phyloP scores from a whole-genome alignment of 2,113 vertebrate genomes.

The Gracilinanus agilis region DNA sequence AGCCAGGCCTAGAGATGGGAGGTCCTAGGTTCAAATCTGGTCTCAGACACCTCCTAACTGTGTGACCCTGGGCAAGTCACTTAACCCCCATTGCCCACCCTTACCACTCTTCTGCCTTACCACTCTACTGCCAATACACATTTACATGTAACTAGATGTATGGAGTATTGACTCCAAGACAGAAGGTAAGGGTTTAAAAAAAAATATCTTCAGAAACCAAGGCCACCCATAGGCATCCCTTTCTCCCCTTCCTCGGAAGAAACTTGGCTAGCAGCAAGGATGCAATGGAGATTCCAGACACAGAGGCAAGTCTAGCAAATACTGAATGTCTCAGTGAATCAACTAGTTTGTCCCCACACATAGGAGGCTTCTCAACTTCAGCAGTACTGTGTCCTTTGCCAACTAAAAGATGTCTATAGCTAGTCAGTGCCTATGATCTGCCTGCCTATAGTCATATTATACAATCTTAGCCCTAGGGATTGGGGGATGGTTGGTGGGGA shows the following conservation, averaged over 20 bases:
- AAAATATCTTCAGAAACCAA: too few relatives aligned
- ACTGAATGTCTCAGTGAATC: not conserved
- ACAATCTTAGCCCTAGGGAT: not conserved
- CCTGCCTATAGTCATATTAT: slow-evolving; percentile 5
- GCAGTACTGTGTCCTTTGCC: not conserved
- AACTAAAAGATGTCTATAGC: not conserved
- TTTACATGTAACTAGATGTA: too few relatives aligned
- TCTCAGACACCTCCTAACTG: too few relatives aligned
- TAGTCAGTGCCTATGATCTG: not conserved
- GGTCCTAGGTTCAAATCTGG: too few relatives aligned
- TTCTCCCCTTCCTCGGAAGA: not conserved
- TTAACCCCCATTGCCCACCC: too few relatives aligned
- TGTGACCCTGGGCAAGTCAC: too few relatives aligned
- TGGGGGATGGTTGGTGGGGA: not conserved
- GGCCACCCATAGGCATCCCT: not conserved
- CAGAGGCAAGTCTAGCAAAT: not conserved
- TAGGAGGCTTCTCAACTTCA: not conserved
- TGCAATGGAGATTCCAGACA: not conserved
- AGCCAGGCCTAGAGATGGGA: too few relatives aligned
- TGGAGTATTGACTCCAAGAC: too few relatives aligned
- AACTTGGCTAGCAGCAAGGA: not conserved
- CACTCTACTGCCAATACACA: too few relatives aligned
- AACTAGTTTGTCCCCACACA: not conserved
- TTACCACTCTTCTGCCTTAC: too few relatives aligned
- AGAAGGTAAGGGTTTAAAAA: too few relatives aligned